Percentiles rank a stretch among this genome's conserved stretches.
phyloP scores from a whole-genome alignment of 2,888 invertebrate genomes.

The Xanthia togata region DNA sequence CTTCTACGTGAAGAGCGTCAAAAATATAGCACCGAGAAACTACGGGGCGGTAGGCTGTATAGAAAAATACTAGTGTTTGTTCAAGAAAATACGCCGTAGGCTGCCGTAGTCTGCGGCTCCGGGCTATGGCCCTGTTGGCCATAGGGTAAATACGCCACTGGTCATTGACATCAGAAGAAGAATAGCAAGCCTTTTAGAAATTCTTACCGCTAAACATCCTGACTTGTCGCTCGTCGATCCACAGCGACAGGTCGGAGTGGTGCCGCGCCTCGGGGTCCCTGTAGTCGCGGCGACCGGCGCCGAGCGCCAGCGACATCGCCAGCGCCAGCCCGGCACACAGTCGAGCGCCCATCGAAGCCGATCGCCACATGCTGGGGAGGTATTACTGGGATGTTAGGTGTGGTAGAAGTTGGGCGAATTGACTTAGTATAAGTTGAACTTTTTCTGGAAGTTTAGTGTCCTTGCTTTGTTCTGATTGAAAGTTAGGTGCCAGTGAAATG shows the following conservation, averaged over 20 bases:
- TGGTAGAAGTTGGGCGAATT: slow-evolving; percentile 15
- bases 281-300: slow-evolving; percentile 84
- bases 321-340: slow-evolving; percentile 83
- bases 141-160: neutral
- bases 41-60: neutral
- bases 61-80: neutral
- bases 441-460: neutral
- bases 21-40: neutral
- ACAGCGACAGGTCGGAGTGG: slow-evolving; percentile 93
- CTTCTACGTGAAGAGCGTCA: neutral
- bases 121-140: neutral
- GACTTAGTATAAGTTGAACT: neutral
- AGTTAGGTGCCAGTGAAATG: neutral
- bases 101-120: neutral
- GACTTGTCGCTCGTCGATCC: slow-evolving; percentile 98
- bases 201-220: slow-evolving; percentile 96
- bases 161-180: neutral
- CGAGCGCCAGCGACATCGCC: slow-evolving; percentile 82
- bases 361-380: slow-evolving; percentile 81
- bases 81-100: neutral
- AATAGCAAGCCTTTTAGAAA: neutral
- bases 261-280: slow-evolving; percentile 79
- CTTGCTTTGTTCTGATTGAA: neutral
- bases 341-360: slow-evolving; percentile 82
- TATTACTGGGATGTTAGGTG: slow-evolving; percentile 16